Evolutionary conservation across 2,888 invertebrate genomes (phyloP).

Genomic region (Dexiosoma caninum): DNA sequence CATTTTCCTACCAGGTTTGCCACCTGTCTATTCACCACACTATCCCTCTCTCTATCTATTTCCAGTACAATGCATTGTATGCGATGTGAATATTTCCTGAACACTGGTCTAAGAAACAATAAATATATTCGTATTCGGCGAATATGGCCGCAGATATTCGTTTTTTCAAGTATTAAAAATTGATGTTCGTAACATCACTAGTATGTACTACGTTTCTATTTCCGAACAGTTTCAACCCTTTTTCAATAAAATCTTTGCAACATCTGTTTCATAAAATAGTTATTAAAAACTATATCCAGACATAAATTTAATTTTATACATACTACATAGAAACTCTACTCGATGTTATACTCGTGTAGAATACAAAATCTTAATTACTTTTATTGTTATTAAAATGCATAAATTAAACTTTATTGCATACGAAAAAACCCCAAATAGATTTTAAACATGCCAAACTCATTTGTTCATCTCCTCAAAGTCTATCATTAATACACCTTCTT

Average conservation of each 20-base stretch:
- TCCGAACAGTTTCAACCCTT: constrained; percentile 37
- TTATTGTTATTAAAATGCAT: constrained; percentile 74
- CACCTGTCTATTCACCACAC: too few species aligned
- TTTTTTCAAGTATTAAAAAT: too few species aligned
- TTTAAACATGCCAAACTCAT: constrained; percentile 53
- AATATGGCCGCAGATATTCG: too few species aligned
- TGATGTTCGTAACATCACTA: too few species aligned
- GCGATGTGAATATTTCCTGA: too few species aligned
- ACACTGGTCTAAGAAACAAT: too few species aligned
- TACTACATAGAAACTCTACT: constrained; percentile 35
- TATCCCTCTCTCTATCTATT: too few species aligned
- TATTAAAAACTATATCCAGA: constrained; percentile 18
- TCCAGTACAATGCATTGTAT: too few species aligned
- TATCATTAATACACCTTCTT: not conserved
- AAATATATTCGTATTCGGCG: too few species aligned
- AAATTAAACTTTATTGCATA: constrained; percentile 69
- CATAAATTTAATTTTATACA: constrained; percentile 23
- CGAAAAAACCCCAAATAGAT: constrained; percentile 43
- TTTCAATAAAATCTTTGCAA: constrained; percentile 23
- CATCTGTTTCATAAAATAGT: constrained; percentile 39
- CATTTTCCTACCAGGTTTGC: too few species aligned
- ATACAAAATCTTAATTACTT: constrained; percentile 69
- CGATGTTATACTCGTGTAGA: not conserved
- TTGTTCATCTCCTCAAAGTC: constrained; percentile 11
- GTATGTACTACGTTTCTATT: too few species aligned